Evolutionary conservation across 2,888 invertebrate genomes (phyloP).

Genomic region (Thecocarcelia acutangulata): DNA sequence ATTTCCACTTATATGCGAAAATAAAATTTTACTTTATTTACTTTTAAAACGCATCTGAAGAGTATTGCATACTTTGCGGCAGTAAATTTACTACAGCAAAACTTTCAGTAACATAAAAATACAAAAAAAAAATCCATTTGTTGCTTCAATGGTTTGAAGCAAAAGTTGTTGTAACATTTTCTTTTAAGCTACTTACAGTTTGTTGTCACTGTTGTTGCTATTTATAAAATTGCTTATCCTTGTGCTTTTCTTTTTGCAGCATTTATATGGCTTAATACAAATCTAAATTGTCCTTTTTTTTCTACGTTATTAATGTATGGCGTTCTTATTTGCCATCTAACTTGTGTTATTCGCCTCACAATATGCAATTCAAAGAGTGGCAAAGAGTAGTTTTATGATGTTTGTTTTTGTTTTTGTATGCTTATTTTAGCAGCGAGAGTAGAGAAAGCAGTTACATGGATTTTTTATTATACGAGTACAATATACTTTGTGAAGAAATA

Average conservation of each 20-base stretch:
- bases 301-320: not conserved
- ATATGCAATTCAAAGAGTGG: slow-evolving; percentile 59
- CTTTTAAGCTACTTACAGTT: slow-evolving; percentile 42
- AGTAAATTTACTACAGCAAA: slow-evolving; percentile 28
- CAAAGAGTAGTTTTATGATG: slow-evolving; percentile 21
- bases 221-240: slow-evolving; percentile 35
- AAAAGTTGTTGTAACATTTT: slow-evolving; percentile 12
- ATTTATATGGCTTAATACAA: slow-evolving; percentile 54
- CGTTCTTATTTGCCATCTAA: slow-evolving; percentile 23
- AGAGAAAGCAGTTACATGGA: not conserved
- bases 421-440: not conserved
- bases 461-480: too few relatives aligned
- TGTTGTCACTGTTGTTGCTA: slow-evolving; percentile 9
- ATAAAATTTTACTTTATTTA: too few relatives aligned
- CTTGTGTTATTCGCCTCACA: slow-evolving; percentile 55
- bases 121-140: slow-evolving; percentile 46
- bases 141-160: slow-evolving; percentile 52
- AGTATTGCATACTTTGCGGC: slow-evolving; percentile 48
- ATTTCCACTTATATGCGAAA: not conserved
- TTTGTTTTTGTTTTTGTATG: not conserved
- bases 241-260: slow-evolving; percentile 29
- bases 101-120: not conserved
- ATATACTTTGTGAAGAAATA: too few relatives aligned
- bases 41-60: too few relatives aligned
- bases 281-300: slow-evolving; percentile 49